phyloP scores from a whole-genome alignment of 2,113 vertebrate species.

The Cygnus atratus region DNA sequence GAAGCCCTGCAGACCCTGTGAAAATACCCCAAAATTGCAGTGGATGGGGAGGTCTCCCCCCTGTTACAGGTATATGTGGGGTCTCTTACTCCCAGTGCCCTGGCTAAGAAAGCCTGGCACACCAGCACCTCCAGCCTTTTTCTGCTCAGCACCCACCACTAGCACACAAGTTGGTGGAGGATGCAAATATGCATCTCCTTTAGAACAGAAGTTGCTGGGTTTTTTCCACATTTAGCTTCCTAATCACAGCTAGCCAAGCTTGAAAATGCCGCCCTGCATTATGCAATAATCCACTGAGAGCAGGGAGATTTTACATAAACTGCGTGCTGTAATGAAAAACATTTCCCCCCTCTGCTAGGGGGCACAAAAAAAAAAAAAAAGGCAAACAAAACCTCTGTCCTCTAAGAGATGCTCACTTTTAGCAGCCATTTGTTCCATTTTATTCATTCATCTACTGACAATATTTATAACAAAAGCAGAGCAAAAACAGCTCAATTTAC shows the following conservation, averaged over 20 bases:
- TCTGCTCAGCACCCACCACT: background rate
- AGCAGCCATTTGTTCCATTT: conserved; percentile 28
- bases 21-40: background rate
- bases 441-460: background rate
- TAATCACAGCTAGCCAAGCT: conserved; percentile 46
- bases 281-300: conserved; percentile 36
- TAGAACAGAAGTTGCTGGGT: conserved; percentile 25
- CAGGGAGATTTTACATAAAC: background rate
- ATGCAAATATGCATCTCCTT: background rate
- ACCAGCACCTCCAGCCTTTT: background rate
- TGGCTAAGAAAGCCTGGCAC: background rate
- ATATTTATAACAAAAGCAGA: background rate
- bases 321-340: background rate
- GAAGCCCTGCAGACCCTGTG: background rate
- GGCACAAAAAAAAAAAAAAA: background rate
- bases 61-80: accelerated
- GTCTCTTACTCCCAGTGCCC: accelerated
- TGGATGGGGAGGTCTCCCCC: accelerated
- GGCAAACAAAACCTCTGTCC: conserved; percentile 20
- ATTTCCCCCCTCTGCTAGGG: background rate
- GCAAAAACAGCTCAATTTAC: conserved; percentile 11
- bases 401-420: conserved; percentile 19
- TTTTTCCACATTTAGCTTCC: conserved; percentile 21
- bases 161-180: background rate
- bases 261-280: conserved; percentile 44